A percentile compares a stretch with the other conserved stretches of the same genome.
Evolutionary conservation across 2,113 vertebrate species (phyloP).

Genomic region (Xyrauchen texanus): DNA sequence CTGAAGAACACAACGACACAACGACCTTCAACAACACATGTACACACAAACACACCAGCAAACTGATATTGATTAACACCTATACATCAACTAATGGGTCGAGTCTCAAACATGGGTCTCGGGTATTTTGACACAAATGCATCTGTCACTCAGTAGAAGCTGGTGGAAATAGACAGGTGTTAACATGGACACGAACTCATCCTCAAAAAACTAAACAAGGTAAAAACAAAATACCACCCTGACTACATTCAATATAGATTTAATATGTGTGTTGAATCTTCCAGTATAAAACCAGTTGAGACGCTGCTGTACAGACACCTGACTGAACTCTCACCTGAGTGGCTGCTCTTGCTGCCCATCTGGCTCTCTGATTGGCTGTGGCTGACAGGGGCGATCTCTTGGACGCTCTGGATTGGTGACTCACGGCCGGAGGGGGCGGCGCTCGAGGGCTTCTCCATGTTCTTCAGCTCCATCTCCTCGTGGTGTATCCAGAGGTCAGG

Average conservation of each 20-base stretch:
- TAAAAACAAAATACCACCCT: too few relatives aligned
- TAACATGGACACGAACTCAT: too few relatives aligned
- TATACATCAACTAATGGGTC: too few relatives aligned
- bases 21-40: not conserved
- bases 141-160: too few relatives aligned
- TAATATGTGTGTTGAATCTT: too few relatives aligned
- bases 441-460: slow-evolving; percentile 86
- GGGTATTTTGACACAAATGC: too few relatives aligned
- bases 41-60: too few relatives aligned
- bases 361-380: slow-evolving; percentile 93
- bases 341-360: slow-evolving; percentile 89
- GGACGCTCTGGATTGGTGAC: slow-evolving; percentile 84
- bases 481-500: slow-evolving; percentile 97
- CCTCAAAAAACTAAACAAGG: too few relatives aligned
- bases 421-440: slow-evolving; percentile 77
- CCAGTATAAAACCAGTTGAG: too few relatives aligned
- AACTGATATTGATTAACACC: not conserved
- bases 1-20: slow-evolving; percentile 58
- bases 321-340: slow-evolving; percentile 76
- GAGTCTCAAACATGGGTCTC: too few relatives aligned
- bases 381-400: slow-evolving; percentile 86
- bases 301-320: not conserved
- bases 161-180: too few relatives aligned
- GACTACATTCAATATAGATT: too few relatives aligned
- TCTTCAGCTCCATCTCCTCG: slow-evolving; percentile 97